Evolutionary conservation across 2,888 invertebrate genomes (phyloP).

Genomic region (Conchocele bisecta): DNA sequence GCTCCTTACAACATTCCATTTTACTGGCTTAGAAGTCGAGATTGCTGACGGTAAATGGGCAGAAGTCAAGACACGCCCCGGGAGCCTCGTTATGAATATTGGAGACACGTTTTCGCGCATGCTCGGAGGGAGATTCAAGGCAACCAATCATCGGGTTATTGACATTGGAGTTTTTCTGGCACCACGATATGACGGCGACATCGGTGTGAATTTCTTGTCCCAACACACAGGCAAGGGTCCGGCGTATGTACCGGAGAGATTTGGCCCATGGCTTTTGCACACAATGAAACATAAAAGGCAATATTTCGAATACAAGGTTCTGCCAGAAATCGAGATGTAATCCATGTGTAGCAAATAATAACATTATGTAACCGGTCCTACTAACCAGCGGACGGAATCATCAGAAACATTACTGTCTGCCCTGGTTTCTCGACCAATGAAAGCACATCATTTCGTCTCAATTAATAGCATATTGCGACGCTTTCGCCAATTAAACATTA

Average conservation of each 20-base stretch:
- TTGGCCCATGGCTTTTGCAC: conserved; percentile 46
- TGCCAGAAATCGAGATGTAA: conserved; percentile 62
- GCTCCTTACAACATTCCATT: conserved; percentile 56
- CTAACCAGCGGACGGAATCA: no score
- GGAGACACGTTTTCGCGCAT: conserved; percentile 64
- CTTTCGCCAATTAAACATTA: no score
- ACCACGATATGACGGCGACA: conserved; percentile 58
- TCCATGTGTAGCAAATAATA: no score
- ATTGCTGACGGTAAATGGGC: conserved; percentile 53
- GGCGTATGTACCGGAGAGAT: conserved; percentile 42
- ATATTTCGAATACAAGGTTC: conserved; percentile 62
- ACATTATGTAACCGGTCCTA: no score
- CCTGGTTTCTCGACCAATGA: no score
- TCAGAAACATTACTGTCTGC: no score
- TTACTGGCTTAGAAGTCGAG: conserved; percentile 58
- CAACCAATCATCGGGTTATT: conserved; percentile 63
- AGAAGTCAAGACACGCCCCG: conserved; percentile 54
- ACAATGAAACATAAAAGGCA: conserved; percentile 53
- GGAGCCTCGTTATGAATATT: conserved; percentile 66
- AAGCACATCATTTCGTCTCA: no score
- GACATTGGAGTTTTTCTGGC: conserved; percentile 59
- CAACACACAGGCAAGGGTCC: conserved; percentile 36
- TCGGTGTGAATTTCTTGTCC: conserved; percentile 50
- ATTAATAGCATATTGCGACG: no score
- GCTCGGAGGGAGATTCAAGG: conserved; percentile 62